A percentile compares a stretch with the other conserved stretches of the same genome.
Evolutionary conservation across 1,140 invertebrate genomes (phyloP).

Genomic region (Babylonia areolata): DNA sequence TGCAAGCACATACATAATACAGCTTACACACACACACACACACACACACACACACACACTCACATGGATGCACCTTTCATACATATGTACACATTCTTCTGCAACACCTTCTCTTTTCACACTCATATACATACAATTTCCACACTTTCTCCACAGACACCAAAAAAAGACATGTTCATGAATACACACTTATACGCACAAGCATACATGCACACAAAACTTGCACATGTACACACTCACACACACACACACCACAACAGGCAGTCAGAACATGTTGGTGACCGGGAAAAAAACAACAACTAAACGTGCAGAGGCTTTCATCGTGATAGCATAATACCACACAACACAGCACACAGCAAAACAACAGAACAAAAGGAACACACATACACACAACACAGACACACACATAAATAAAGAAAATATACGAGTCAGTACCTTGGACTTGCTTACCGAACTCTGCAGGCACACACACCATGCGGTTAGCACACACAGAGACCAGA

Average conservation of each 20-base stretch:
- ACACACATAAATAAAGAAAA: background rate
- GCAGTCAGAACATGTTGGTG: background rate
- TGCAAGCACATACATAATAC: background rate
- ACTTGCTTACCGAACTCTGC: conserved; percentile 28
- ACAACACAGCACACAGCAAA: background rate
- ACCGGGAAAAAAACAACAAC: background rate
- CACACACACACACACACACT: background rate
- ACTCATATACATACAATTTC: no score
- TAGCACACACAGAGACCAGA: background rate
- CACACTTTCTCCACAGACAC: no score
- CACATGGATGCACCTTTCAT: no score
- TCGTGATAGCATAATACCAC: background rate
- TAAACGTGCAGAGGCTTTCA: background rate
- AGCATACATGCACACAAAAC: background rate
- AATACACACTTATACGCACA: background rate
- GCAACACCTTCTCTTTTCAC: no score
- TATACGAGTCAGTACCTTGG: conserved; percentile 25
- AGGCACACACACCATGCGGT: conserved; percentile 1
- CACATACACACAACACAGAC: background rate
- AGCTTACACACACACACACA: background rate
- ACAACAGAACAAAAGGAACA: background rate
- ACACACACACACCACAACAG: background rate
- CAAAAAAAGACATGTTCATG: background rate
- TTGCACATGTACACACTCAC: background rate
- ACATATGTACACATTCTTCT: no score